Evolutionary conservation across 2,797 vertebrate genomes (phyloP), one percentile per base, ranked within the genome.

Genomic region (Petrocephalus schoutedeni): DNA sequence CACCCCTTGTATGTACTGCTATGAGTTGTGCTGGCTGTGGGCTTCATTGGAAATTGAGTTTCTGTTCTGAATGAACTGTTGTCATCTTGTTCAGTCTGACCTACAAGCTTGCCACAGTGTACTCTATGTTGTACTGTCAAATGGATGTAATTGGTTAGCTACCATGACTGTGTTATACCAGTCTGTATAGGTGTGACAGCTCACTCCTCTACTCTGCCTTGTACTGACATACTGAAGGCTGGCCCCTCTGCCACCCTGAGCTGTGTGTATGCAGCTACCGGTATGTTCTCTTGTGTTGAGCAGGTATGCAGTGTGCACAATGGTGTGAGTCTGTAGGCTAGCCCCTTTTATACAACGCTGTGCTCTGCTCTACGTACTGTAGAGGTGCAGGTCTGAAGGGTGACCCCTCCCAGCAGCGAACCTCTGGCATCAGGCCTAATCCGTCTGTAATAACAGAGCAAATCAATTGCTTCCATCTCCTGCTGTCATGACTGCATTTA

Each of bases 401-500:
- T 77, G 19, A 28, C 32, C 41, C 14, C 71, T n/a, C 58, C 51
- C 36, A 80, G 54, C 54, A 61, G 41, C 16, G 1, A n/a, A 14
- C 12, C 14, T 54, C 36, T 77, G 84, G 88, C 53, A 51, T 64
- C 32, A 6, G 54, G 67, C 84, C 64, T 45, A 61, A 86, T 77
- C 88, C 23, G 14, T 21, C 56, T 51, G 67, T 59, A 86, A 51
- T 86, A 86, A 57, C 67, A 86, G 64, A 54, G 36, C 54, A 12
- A 85, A 71, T 88, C 58, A 86, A 86, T 88, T 88, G 74, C 51
- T 59, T 16, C 32, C 36, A 59, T 86, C 88, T 61, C 84, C 67
- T 45, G 64, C 84, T 80, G 88, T 64, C 84, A 80, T 28, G 84
- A 41, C 84, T 49, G 10, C 19, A 41, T 32, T 88, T 83, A 53